These are phyloP conservation scores for Sebastes hubbsi DNA, from an alignment of 2,797 vertebrate genomes.

Conservation along the genomic window DNA sequence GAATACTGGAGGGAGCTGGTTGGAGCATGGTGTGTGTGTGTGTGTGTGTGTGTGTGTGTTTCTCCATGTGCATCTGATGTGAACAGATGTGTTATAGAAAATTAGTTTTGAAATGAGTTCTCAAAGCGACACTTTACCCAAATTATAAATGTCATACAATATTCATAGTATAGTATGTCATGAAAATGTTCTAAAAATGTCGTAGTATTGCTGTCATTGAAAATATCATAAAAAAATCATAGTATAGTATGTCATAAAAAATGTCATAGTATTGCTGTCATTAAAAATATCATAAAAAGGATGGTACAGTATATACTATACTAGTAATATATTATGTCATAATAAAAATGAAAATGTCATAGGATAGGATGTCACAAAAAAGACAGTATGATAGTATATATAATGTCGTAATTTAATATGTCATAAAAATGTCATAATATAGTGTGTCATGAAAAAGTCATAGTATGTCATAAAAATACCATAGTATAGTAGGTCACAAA, in stretches of 20 bases:
- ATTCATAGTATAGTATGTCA: background rate
- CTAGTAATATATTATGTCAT: no score
- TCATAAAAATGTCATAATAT: no score
- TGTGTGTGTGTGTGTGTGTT: no score
- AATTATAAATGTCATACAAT: background rate
- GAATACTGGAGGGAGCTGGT: slow-evolving; percentile 14
- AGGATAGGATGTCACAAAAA: background rate
- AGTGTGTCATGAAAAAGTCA: no score
- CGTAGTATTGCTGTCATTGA: background rate
- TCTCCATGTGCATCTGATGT: background rate
- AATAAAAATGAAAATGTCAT: background rate
- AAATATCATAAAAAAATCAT: no score
- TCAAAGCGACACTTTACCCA: background rate
- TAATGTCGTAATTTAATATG: no score
- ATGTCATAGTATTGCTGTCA: background rate
- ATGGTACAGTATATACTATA: no score
- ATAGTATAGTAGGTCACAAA: no score
- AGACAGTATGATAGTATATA: background rate
- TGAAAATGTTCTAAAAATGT: background rate
- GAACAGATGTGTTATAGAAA: background rate
- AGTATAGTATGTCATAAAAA: background rate
- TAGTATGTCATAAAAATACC: no score
- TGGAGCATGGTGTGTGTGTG: background rate
- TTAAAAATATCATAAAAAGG: no score
- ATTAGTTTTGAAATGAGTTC: background rate